These are phyloP conservation scores for Torymus tubicola DNA, from an alignment of 2,888 invertebrate species.

Conservation along the genomic window DNA sequence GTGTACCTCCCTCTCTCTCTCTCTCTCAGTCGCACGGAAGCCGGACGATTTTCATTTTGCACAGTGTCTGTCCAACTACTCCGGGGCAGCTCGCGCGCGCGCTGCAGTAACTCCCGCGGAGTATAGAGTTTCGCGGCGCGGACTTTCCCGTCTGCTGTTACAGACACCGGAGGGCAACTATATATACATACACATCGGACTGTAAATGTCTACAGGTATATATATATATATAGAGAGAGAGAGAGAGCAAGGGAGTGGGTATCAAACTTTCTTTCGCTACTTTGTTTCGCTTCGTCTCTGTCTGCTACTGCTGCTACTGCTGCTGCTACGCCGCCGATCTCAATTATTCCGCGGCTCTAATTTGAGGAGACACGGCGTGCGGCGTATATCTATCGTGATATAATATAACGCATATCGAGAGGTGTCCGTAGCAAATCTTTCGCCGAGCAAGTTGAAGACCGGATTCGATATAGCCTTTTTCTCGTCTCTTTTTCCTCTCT, in stretches of 20 bases:
- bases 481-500: too few species aligned
- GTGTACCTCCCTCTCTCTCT: neutral
- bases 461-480: too few species aligned
- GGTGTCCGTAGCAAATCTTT: neutral
- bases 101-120: conserved; percentile 5
- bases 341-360: conserved; percentile 45
- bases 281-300: conserved; percentile 34
- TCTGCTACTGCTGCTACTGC: neutral
- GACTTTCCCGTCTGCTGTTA: conserved; percentile 35
- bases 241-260: neutral
- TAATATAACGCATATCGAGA: conserved; percentile 33
- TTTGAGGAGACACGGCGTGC: conserved; percentile 13
- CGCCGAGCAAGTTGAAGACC: too few species aligned
- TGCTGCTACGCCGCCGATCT: conserved; percentile 10
- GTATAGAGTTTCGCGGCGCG: conserved; percentile 4
- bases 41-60: conserved; percentile 45
- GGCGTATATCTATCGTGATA: conserved; percentile 11
- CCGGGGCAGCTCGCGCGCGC: too few species aligned
- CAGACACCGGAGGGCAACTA: conserved; percentile 35
- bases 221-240: neutral
- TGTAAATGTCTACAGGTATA: neutral
- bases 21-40: conserved; percentile 1
- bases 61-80: neutral
- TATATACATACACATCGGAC: neutral
- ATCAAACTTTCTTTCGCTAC: conserved; percentile 51